These are phyloP conservation scores for Leptinotarsa rubiginosa DNA, from an alignment of 2,888 invertebrate genomes.

Conservation along the genomic window DNA sequence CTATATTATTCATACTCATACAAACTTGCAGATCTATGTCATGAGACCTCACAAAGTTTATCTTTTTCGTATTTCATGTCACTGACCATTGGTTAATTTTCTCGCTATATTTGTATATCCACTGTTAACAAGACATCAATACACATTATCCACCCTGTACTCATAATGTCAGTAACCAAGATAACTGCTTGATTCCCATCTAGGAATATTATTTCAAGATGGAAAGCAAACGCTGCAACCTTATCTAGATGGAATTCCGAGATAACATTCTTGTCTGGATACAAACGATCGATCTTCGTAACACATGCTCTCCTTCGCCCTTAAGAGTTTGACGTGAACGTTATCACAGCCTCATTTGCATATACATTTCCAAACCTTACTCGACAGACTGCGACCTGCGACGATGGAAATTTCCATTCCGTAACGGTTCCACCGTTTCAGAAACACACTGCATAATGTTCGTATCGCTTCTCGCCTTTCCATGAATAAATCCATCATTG, in stretches of 20 bases:
- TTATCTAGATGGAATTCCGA: background rate
- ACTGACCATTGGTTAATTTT: too few species aligned
- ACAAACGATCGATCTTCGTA: background rate
- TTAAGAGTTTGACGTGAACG: background rate
- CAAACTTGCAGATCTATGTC: too few species aligned
- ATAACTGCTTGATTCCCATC: too few species aligned
- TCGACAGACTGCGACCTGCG: conserved; percentile 9
- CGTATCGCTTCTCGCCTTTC: conserved; percentile 14
- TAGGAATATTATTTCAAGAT: too few species aligned
- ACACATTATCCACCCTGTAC: too few species aligned
- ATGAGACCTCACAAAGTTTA: too few species aligned
- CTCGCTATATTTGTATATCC: too few species aligned
- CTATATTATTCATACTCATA: too few species aligned
- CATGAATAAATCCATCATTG: conserved; percentile 20
- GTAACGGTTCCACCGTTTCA: background rate
- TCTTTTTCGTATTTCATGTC: too few species aligned
- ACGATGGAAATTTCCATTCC: conserved; percentile 12
- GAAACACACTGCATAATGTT: conserved; percentile 14
- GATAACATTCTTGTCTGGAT: background rate
- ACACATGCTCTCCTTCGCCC: conserved; percentile 2
- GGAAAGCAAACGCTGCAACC: too few species aligned
- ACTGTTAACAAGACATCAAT: too few species aligned
- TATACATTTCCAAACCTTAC: conserved; percentile 9
- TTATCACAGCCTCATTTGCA: background rate
- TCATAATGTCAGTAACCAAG: too few species aligned